Evolutionary conservation across 2,888 invertebrate genomes (phyloP).

Genomic region (Mesorhabditis spiculigera): DNA sequence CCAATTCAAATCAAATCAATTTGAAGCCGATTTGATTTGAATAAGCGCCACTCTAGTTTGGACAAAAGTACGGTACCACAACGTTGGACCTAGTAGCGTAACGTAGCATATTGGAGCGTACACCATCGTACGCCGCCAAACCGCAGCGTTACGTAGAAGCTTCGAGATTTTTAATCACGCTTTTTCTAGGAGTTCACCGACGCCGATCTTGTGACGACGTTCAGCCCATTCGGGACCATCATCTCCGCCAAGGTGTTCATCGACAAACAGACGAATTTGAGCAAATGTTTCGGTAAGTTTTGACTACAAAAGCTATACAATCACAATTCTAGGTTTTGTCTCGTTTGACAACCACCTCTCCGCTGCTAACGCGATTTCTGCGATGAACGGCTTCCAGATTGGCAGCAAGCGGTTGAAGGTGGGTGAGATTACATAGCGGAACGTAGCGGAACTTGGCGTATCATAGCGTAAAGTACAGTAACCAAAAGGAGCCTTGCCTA

Average conservation of each 20-base stretch:
- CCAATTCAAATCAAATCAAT: no score
- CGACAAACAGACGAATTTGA: slow-evolving; percentile 97
- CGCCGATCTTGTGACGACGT: slow-evolving; percentile 90
- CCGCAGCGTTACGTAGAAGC: no score
- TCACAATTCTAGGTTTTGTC: slow-evolving; percentile 81
- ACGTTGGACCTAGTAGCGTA: no score
- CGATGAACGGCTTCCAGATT: slow-evolving; percentile 97
- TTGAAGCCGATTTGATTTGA: no score
- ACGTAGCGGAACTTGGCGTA: not conserved
- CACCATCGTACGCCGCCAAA: no score
- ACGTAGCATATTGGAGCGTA: no score
- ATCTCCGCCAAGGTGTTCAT: slow-evolving; percentile 99
- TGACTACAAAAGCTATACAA: no score
- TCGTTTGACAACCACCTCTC: slow-evolving; percentile 90
- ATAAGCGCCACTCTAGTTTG: no score
- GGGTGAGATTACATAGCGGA: not conserved
- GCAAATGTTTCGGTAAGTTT: slow-evolving; percentile 89
- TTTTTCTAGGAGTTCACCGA: slow-evolving; percentile 85
- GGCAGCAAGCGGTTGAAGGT: slow-evolving; percentile 96
- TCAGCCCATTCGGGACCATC: slow-evolving; percentile 94
- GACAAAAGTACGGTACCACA: no score
- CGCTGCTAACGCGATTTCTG: slow-evolving; percentile 88
- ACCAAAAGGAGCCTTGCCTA: no score
- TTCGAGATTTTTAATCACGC: no score
- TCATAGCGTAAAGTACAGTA: not conserved